Conservation (phyloP, 2,113 vertebrate species). For the Ceyx cyanopectus region DNA sequence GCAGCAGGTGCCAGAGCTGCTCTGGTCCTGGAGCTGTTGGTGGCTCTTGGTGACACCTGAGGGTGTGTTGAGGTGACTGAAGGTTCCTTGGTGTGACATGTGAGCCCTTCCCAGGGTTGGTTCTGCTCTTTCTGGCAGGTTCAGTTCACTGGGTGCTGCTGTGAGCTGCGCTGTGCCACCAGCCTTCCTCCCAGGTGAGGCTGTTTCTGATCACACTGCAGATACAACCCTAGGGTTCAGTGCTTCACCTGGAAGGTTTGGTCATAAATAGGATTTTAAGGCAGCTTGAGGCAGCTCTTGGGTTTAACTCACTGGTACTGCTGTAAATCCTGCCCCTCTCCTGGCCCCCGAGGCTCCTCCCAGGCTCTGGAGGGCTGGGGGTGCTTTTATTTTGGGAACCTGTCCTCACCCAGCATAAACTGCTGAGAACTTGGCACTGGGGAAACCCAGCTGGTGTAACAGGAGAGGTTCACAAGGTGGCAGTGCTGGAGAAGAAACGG, state of each 20-base stretch:
- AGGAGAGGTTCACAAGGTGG: neutral
- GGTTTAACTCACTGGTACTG: neutral
- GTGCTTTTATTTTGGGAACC: no score
- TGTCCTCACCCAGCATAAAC: rapidly evolving
- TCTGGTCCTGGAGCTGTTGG: neutral
- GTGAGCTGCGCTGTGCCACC: neutral
- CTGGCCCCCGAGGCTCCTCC: rapidly evolving
- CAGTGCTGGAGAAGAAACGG: neutral
- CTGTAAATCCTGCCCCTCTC: rapidly evolving
- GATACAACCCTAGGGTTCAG: rapidly evolving
- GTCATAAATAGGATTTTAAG: neutral
- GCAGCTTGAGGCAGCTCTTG: neutral
- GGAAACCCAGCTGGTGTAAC: rapidly evolving
- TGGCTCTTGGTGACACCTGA: rapidly evolving
- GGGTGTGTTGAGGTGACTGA: no score
- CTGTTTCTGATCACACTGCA: no score
- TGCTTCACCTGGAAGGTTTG: neutral
- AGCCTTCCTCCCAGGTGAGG: rapidly evolving
- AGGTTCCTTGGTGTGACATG: neutral
- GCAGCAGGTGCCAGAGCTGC: neutral
- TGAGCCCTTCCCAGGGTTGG: neutral
- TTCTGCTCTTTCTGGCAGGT: rapidly evolving
- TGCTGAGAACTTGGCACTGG: rapidly evolving
- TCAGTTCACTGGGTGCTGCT: rapidly evolving
- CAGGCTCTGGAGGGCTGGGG: neutral